A percentile compares a stretch with the other conserved stretches of the same genome.
Evolutionary conservation across 35 echinoderm and acorn worm species (phyloP).

Genomic region (Ptychodera flava): DNA sequence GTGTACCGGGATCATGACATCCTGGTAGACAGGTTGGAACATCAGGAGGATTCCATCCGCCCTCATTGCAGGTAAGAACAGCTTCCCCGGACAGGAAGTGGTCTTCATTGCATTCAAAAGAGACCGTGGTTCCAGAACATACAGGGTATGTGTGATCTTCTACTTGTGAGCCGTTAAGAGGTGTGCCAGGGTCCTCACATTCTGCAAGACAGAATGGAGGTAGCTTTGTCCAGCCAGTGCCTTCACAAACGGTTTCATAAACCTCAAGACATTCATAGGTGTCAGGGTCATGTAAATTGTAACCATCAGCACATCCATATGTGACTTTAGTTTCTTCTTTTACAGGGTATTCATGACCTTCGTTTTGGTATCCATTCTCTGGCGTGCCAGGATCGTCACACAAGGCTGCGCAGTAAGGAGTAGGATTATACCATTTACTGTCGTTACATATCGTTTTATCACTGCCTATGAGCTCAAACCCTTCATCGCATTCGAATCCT

Average conservation of each 20-base stretch:
- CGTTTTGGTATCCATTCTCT: neutral
- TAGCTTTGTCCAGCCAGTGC: neutral
- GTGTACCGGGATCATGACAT: neutral
- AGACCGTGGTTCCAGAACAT: neutral
- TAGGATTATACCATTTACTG: neutral
- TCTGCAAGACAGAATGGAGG: neutral
- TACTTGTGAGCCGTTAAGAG: neutral
- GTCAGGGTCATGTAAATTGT: neutral
- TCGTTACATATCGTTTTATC: neutral
- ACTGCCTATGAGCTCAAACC: neutral
- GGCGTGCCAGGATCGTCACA: neutral
- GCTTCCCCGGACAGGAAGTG: neutral
- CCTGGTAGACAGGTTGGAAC: neutral
- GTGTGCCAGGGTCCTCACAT: neutral
- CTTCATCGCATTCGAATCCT: neutral
- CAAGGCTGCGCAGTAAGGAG: neutral
- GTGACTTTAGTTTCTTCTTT: neutral
- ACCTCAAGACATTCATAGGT: neutral
- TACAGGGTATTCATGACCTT: neutral
- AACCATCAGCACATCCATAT: neutral
- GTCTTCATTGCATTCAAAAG: neutral
- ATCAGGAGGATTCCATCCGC: neutral
- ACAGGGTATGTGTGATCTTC: neutral
- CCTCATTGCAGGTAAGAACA: neutral
- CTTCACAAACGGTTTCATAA: neutral